phyloP scores from a whole-genome alignment of 2,888 invertebrate genomes.

The Synergus gifuensis region DNA sequence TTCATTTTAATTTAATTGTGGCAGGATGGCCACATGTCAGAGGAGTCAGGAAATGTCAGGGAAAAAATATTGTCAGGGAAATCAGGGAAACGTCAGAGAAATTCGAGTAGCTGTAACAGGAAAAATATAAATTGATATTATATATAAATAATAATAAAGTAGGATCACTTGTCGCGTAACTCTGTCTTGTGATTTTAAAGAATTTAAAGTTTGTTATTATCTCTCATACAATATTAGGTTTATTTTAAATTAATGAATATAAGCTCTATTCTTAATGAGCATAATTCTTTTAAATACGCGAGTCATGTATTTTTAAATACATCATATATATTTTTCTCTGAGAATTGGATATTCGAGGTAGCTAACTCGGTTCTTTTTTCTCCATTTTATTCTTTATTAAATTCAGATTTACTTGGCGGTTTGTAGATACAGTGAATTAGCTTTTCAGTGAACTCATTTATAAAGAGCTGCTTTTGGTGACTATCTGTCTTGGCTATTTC shows the following conservation, averaged over 20 bases:
- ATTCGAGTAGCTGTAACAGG: too few species aligned
- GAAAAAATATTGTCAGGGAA: too few species aligned
- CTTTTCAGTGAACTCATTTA: constrained; percentile 36
- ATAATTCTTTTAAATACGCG: background rate
- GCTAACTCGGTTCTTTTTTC: background rate
- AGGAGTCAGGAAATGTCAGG: too few species aligned
- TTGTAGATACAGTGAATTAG: constrained; percentile 29
- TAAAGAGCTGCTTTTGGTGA: constrained; percentile 30
- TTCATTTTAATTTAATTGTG: constrained; percentile 25
- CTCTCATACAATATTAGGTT: background rate
- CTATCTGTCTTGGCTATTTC: constrained; percentile 36
- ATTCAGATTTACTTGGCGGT: constrained; percentile 11
- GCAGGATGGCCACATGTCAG: background rate
- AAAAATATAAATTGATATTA: too few species aligned
- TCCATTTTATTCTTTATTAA: constrained; percentile 6
- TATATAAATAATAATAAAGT: too few species aligned
- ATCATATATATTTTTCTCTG: background rate
- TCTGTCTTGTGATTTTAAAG: too few species aligned
- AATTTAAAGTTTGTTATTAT: too few species aligned
- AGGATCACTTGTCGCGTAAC: too few species aligned
- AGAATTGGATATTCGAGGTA: background rate
- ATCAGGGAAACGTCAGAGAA: too few species aligned
- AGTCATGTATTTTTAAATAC: background rate
- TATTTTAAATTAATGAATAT: background rate
- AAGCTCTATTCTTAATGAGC: background rate